These are phyloP conservation scores for Gymnobelideus leadbeateri DNA, from an alignment of 2,113 vertebrate genomes.

Conservation along the genomic window DNA sequence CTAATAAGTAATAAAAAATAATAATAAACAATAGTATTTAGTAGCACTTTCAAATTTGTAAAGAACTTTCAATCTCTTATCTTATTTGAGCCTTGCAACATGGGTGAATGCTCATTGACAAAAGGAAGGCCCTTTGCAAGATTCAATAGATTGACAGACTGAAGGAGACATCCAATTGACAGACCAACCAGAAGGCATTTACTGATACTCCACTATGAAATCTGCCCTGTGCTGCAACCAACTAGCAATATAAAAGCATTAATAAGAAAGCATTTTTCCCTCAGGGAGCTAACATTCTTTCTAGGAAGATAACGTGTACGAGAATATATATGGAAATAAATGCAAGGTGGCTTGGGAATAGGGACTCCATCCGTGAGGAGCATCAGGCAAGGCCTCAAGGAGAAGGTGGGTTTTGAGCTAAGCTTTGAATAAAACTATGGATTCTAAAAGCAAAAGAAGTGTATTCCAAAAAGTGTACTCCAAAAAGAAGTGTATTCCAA, in stretches of 20 bases:
- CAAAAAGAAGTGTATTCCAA: neutral
- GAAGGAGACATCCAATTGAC: neutral
- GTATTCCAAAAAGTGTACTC: no score
- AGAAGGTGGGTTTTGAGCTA: neutral
- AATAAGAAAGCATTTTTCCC: neutral
- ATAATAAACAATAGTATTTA: neutral
- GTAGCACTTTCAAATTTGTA: neutral
- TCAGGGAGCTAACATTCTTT: neutral
- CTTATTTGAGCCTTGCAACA: constrained; percentile 4
- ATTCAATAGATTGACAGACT: neutral
- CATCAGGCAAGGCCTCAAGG: neutral
- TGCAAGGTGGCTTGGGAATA: neutral
- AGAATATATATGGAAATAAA: neutral
- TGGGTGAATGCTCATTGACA: neutral
- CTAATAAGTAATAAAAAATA: neutral
- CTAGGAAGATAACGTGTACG: neutral
- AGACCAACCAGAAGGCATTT: neutral
- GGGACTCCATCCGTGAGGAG: neutral
- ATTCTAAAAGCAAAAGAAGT: neutral
- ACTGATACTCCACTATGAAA: neutral
- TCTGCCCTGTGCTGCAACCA: neutral
- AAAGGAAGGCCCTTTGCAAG: neutral
- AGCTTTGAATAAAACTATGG: neutral
- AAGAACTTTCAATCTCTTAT: neutral
- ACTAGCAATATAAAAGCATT: neutral